Percentiles rank a stretch among this genome's conserved stretches.
Conservation (phyloP, 2,113 vertebrate genomes). For the Pungitius pungitius region DNA sequence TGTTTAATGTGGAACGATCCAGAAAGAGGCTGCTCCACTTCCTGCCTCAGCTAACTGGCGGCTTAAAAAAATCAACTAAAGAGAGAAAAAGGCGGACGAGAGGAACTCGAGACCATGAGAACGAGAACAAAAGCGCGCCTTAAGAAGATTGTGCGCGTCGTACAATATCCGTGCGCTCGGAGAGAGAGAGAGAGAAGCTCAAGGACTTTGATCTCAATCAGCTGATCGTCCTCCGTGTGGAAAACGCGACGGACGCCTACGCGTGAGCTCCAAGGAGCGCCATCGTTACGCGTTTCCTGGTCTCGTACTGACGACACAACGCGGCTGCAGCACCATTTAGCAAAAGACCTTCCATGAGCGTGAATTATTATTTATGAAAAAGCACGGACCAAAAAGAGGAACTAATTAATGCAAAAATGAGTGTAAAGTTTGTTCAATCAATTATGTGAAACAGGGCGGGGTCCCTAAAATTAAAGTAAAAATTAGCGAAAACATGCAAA, state of each 20-base stretch:
- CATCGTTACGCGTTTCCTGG: background rate
- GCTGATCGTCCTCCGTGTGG: background rate
- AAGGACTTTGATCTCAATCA: background rate
- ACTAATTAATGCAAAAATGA: conserved; percentile 16
- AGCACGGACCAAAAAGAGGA: conserved; percentile 13
- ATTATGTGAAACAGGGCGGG: conserved; percentile 5
- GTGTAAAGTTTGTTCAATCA: conserved; percentile 20
- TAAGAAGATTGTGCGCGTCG: background rate
- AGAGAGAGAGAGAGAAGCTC: background rate
- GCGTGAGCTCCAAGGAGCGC: background rate
- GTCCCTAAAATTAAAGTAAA: conserved; percentile 36
- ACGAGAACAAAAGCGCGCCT: conserved; percentile 5
- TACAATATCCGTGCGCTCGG: too few species aligned
- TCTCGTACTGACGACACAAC: conserved; percentile 4
- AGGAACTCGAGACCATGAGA: background rate
- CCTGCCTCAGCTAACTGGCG: conserved; percentile 23
- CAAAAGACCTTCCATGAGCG: too few species aligned
- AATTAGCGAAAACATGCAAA: conserved; percentile 42
- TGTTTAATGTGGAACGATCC: conserved; percentile 23
- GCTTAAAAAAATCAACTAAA: conserved; percentile 1
- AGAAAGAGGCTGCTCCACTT: conserved; percentile 43
- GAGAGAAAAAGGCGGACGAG: background rate
- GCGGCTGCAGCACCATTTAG: conserved; percentile 28
- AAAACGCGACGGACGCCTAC: conserved; percentile 2
- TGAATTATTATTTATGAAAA: background rate